Base-by-base conservation (phyloP, 2,888 invertebrate species). In the Acronicta psi region DNA sequence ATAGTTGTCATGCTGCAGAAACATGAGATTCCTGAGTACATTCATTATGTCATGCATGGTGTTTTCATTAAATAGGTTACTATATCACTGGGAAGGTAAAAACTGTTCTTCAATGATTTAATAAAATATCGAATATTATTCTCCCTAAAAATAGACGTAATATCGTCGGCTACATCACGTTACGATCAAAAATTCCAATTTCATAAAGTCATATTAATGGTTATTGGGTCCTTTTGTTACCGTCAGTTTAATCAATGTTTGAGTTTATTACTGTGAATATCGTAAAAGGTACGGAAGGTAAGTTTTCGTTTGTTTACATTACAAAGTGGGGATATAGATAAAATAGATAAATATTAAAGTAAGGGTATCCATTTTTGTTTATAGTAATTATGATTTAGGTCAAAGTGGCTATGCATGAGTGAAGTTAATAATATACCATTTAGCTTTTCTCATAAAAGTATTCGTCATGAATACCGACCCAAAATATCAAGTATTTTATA, bases 121-220 rank as follows among this genome's bases (percentile, higher is more conserved):
- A 53, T 59, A 59, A 50, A 44, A 60, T 54, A 41, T 34, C n/a
- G 41, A 57, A 53, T 47, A 44, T 20, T 46, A 31, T 37, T 29
- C 49, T 56, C 23, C 16, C 25, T 14, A 37, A 59, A 61, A 56
- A 55, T 61, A 57, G 40, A 44, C 14, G 45, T 51, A 59, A 56
- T 56, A 51, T 53, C 41, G 17, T 13, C 50, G 38, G 37, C 41
- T 53, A 55, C 52, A 31, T 68, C 62, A 68, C 62, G 59, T 68
- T 68, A 57, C 70, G 58, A 70, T 70, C 62, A 70, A 67, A 73
- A 67, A 67, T 71, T 60, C 62, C 71, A 77, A 74, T 75, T 74
- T 74, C 62, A 75, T 68, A 76, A 76, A 71, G 71, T 71, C 65
- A 73, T 66, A 69, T 64, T 76, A 77, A 72, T 59, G 58, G 66